Evolutionary conservation across 2,888 invertebrate species (phyloP).

Genomic region (Automeris io): DNA sequence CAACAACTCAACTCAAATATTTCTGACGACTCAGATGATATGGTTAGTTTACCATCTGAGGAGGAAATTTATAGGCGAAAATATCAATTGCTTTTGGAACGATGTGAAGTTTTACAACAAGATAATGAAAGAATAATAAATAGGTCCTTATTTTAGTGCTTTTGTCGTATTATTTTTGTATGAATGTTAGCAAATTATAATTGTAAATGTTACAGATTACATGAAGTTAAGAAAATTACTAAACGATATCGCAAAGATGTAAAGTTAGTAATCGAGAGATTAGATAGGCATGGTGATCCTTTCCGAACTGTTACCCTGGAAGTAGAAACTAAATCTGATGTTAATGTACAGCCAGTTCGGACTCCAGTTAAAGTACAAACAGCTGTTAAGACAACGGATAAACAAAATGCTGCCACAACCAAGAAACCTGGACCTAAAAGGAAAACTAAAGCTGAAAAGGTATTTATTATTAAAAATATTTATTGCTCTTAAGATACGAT

Average conservation of each 20-base stretch:
- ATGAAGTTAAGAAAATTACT: slow-evolving; percentile 82
- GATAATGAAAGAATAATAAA: slow-evolving; percentile 85
- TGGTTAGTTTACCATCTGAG: slow-evolving; percentile 75
- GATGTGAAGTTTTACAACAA: slow-evolving; percentile 86
- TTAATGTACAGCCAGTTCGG: slow-evolving; percentile 35
- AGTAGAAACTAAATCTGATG: slow-evolving; percentile 62
- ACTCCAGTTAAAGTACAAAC: slow-evolving; percentile 39
- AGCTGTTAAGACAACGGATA: slow-evolving; percentile 44
- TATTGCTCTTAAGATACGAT: not conserved
- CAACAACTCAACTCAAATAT: slow-evolving; percentile 72
- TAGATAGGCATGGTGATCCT: slow-evolving; percentile 83
- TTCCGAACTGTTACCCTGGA: slow-evolving; percentile 80
- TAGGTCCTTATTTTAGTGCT: slow-evolving; percentile 59
- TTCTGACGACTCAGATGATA: slow-evolving; percentile 75
- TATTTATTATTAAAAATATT: slow-evolving; percentile 18
- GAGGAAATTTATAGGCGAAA: slow-evolving; percentile 84
- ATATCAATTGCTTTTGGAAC: slow-evolving; percentile 83
- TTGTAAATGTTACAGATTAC: slow-evolving; percentile 73
- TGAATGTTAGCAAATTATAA: slow-evolving; percentile 19
- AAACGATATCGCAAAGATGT: slow-evolving; percentile 82
- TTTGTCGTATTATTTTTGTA: slow-evolving; percentile 19
- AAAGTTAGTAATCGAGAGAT: slow-evolving; percentile 80
- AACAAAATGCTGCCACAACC: slow-evolving; percentile 39
- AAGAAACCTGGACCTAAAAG: slow-evolving; percentile 71
- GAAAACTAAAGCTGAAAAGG: slow-evolving; percentile 80